Percentiles rank a stretch among this genome's conserved stretches.
These are phyloP conservation scores for Drosophila rufa DNA, from an alignment of 1,140 invertebrate genomes.

Conservation along the genomic window DNA sequence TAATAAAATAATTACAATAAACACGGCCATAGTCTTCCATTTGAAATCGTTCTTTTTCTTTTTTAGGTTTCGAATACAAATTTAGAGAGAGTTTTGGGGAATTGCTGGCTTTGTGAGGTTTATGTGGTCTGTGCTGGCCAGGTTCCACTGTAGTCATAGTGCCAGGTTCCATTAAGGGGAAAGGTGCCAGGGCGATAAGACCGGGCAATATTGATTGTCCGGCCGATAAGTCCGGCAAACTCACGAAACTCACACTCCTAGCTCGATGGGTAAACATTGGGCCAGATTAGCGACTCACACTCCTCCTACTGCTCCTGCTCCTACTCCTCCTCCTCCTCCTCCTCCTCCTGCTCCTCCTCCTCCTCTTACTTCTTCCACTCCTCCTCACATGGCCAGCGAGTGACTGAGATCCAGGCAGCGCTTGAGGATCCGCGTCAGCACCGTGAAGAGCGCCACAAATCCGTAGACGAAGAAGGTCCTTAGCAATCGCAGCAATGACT, in stretches of 20 bases:
- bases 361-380: not conserved
- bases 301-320: not conserved
- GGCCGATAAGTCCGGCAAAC: constrained; percentile 39
- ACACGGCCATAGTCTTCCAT: not conserved
- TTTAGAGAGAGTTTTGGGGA: too few species aligned
- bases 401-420: constrained; percentile 51
- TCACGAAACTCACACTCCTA: constrained; percentile 7
- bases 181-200: constrained; percentile 44
- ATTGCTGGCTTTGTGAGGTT: too few species aligned
- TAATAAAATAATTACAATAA: not conserved
- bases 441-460: constrained; percentile 45
- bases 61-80: too few species aligned
- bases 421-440: constrained; percentile 45
- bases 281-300: constrained; percentile 11
- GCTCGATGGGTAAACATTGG: constrained; percentile 11
- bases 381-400: constrained; percentile 36
- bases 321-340: not conserved
- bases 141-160: constrained; percentile 15
- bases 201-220: constrained; percentile 56
- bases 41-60: too few species aligned
- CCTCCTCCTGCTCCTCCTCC: not conserved
- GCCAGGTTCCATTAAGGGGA: too few species aligned
- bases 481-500: constrained; percentile 46
- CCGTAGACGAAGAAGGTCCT: constrained; percentile 46
- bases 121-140: not conserved